Percentiles rank a stretch among this genome's conserved stretches.
phyloP scores from a whole-genome alignment of 1,140 invertebrate genomes.

The Trichonephila inaurata region DNA sequence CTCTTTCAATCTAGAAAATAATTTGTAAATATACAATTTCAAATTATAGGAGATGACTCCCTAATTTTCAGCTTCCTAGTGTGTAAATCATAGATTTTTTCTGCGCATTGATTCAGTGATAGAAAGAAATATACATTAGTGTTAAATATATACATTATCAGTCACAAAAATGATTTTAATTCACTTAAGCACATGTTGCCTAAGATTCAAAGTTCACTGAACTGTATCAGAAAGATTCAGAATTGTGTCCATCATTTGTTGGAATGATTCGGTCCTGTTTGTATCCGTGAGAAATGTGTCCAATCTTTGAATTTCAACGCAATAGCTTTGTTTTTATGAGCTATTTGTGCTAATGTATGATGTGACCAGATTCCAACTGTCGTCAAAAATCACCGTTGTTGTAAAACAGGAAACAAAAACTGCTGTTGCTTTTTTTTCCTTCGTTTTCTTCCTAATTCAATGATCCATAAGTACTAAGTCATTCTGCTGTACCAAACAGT shows the following conservation, averaged over 20 bases:
- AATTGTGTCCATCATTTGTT: neutral
- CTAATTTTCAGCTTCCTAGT: no score
- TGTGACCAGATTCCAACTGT: neutral
- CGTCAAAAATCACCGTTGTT: neutral
- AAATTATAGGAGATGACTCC: no score
- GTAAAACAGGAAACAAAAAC: neutral
- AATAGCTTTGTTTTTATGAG: neutral
- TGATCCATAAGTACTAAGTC: constrained; percentile 1
- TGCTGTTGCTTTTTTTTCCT: neutral
- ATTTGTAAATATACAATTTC: no score
- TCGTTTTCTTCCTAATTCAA: neutral
- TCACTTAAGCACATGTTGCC: no score
- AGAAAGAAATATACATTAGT: no score
- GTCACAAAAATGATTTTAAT: no score
- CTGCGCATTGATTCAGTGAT: no score
- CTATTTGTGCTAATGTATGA: neutral
- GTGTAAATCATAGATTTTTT: no score
- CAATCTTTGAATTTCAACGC: neutral
- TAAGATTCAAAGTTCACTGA: neutral
- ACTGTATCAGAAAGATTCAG: neutral
- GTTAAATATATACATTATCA: no score
- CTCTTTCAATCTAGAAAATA: no score
- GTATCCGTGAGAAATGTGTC: neutral
- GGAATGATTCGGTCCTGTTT: neutral
- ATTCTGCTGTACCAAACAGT: neutral